Conservation (phyloP, 2,113 vertebrate species). For the Phalacrocorax pelagicus region DNA sequence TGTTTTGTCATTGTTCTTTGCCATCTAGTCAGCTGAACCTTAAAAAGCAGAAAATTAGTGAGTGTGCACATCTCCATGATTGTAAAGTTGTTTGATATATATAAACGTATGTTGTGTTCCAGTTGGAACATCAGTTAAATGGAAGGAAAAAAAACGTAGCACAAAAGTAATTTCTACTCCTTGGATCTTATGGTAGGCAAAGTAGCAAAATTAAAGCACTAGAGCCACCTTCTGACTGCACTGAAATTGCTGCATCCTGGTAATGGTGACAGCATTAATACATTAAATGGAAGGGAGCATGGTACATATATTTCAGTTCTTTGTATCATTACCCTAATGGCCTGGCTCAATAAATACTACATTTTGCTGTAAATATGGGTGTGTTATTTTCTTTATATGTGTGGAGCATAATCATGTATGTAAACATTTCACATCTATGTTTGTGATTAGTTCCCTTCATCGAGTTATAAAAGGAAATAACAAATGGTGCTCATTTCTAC, state of each 20-base stretch:
- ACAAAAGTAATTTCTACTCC: constrained; percentile 63
- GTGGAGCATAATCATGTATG: neutral
- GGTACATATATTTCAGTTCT: constrained; percentile 17
- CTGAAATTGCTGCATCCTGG: constrained; percentile 64
- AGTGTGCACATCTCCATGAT: neutral
- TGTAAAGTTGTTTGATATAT: constrained; percentile 30
- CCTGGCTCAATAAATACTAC: constrained; percentile 1
- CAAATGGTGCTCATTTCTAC: neutral
- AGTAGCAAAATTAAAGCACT: constrained; percentile 82
- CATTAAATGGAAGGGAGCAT: constrained; percentile 40
- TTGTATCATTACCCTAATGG: constrained; percentile 60
- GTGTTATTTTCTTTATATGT: neutral
- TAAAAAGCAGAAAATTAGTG: constrained; percentile 15
- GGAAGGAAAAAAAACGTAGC: constrained; percentile 26
- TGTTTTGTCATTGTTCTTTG: neutral
- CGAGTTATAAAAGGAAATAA: constrained; percentile 16
- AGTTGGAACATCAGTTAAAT: constrained; percentile 60
- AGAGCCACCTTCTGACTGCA: constrained; percentile 86
- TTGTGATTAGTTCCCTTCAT: neutral
- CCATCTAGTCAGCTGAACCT: constrained; percentile 21
- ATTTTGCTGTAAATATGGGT: neutral
- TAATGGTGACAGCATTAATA: constrained; percentile 50
- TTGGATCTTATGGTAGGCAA: constrained; percentile 55
- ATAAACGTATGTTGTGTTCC: constrained; percentile 61
- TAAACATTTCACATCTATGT: constrained; percentile 11